These are phyloP conservation scores for Bambusicola thoracicus DNA, from an alignment of 2,113 vertebrate species.

Conservation along the genomic window DNA sequence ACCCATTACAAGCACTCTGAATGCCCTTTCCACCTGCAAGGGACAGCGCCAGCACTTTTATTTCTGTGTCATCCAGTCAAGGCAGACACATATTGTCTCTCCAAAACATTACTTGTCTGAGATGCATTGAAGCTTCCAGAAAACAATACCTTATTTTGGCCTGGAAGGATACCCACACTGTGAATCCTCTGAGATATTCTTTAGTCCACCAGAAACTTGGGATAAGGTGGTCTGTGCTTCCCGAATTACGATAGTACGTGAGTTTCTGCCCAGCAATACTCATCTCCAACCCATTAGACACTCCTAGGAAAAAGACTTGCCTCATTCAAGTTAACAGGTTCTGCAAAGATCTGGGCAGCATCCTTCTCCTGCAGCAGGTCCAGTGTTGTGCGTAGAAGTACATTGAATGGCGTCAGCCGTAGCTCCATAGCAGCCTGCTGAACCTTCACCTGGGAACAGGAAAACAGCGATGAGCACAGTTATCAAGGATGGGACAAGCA, in stretches of 20 bases:
- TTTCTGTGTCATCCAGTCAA: not conserved
- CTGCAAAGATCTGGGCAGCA: conserved; percentile 89
- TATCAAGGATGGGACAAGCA: not conserved
- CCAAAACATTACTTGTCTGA: not conserved
- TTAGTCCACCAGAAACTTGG: not conserved
- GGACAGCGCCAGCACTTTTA: not conserved
- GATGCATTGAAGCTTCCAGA: not conserved
- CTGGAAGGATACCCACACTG: not conserved
- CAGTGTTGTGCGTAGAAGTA: conserved; percentile 90
- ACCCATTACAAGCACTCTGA: conserved; percentile 71
- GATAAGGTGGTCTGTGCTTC: not conserved
- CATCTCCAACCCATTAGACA: not conserved
- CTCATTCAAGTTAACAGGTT: conserved; percentile 92
- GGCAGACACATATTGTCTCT: not conserved
- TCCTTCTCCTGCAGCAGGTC: conserved; percentile 97
- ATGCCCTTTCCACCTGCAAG: conserved; percentile 48
- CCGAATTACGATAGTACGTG: not conserved
- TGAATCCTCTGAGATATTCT: not conserved
- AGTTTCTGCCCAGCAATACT: not conserved
- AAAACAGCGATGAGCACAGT: not conserved
- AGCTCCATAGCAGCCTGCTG: conserved; percentile 94
- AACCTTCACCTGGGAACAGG: conserved; percentile 84
- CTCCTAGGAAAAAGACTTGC: conserved; percentile 75
- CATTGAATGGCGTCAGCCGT: conserved; percentile 89
- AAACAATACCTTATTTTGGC: not conserved